Evolutionary conservation across 1,140 invertebrate species (phyloP).

Genomic region (Drosophila melanica): DNA sequence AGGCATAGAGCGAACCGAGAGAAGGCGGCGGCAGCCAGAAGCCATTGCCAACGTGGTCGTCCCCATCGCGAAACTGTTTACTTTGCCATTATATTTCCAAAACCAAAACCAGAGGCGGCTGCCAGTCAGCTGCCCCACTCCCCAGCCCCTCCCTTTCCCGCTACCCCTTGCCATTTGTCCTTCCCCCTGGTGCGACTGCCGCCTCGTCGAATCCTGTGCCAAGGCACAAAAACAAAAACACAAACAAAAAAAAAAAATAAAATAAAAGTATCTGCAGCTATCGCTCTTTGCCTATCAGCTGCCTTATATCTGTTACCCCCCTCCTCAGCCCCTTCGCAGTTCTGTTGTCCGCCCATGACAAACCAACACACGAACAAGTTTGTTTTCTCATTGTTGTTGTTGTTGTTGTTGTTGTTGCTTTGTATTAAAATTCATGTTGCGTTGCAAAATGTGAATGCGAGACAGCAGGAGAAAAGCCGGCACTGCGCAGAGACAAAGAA

Average conservation of each 20-base stretch:
- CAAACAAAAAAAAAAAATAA: conserved; percentile 39
- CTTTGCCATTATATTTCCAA: conserved; percentile 59
- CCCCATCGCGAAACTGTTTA: conserved; percentile 51
- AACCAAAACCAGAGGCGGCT: conserved; percentile 49
- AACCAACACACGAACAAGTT: conserved; percentile 29
- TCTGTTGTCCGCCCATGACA: neutral
- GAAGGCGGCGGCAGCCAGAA: conserved; percentile 14
- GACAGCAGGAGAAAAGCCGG: conserved; percentile 11
- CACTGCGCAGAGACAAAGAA: neutral
- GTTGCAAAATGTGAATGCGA: conserved; percentile 44
- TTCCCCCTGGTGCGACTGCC: neutral
- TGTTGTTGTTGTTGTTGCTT: conserved; percentile 31
- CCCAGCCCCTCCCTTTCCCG: neutral
- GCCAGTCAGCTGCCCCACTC: conserved; percentile 20
- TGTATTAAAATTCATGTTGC: conserved; percentile 58
- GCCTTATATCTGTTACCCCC: conserved; percentile 39
- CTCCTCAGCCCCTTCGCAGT: neutral
- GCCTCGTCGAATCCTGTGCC: conserved; percentile 18
- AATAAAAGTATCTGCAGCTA: conserved; percentile 54
- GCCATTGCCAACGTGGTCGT: conserved; percentile 13
- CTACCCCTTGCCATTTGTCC: no score
- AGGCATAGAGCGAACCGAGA: conserved; percentile 2
- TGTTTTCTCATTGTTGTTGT: conserved; percentile 28
- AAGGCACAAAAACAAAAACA: conserved; percentile 12
- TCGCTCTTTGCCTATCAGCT: conserved; percentile 53